Percentiles rank a stretch among this genome's conserved stretches.
Conservation (phyloP, 2,888 invertebrate species). For the Leucozona laternaria region DNA sequence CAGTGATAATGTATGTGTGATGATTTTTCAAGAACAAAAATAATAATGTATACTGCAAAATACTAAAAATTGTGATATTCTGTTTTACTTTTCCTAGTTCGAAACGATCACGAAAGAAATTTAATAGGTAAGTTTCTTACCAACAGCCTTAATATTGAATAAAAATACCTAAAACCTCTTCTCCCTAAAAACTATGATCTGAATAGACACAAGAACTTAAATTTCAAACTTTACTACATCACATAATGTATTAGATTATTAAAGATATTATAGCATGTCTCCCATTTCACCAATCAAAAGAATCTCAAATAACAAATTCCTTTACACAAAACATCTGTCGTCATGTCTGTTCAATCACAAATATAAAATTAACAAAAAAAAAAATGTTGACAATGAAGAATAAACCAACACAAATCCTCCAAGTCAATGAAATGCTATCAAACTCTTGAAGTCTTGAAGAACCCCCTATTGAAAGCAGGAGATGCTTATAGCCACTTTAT, state of each 20-base stretch:
- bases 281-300: neutral
- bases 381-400: conserved; percentile 51
- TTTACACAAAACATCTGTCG: conserved; percentile 23
- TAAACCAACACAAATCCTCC: conserved; percentile 37
- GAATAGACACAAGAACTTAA: too few relatives aligned
- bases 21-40: too few relatives aligned
- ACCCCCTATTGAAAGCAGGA: conserved; percentile 41
- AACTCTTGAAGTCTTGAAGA: conserved; percentile 31
- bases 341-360: conserved; percentile 1
- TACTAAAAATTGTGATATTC: too few relatives aligned
- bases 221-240: neutral
- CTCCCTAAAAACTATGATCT: too few relatives aligned
- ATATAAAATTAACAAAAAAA: conserved; percentile 3
- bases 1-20: too few relatives aligned
- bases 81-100: too few relatives aligned
- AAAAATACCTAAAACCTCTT: too few relatives aligned
- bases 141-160: too few relatives aligned
- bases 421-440: conserved; percentile 22
- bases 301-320: conserved; percentile 25
- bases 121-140: too few relatives aligned
- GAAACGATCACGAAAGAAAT: too few relatives aligned
- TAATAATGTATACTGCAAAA: too few relatives aligned
- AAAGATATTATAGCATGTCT: neutral
- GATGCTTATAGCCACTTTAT: conserved; percentile 31
- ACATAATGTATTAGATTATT: neutral